These are phyloP conservation scores for Tragulus kanchil DNA, from an alignment of 2,113 vertebrate species.

Conservation along the genomic window DNA sequence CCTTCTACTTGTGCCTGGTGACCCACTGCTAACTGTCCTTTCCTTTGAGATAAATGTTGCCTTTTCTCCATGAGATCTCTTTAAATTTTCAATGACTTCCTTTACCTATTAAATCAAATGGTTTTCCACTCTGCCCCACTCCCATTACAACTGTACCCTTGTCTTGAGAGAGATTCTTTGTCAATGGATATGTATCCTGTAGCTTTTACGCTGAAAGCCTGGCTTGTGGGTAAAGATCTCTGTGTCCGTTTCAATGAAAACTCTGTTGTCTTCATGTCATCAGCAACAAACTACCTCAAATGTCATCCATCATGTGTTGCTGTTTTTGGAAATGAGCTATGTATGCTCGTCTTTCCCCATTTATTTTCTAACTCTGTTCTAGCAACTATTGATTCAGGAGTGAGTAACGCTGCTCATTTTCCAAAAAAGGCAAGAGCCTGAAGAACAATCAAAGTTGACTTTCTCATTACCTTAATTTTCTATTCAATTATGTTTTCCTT, in stretches of 20 bases:
- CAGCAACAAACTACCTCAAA: background rate
- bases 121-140: background rate
- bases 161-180: background rate
- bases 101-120: background rate
- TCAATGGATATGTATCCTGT: background rate
- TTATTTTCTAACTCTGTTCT: background rate
- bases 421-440: background rate
- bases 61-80: background rate
- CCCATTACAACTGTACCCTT: background rate
- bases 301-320: background rate
- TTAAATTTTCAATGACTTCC: background rate
- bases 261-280: background rate
- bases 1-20: background rate
- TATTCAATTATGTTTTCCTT: background rate
- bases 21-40: background rate
- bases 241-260: background rate
- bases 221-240: background rate
- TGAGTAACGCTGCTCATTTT: background rate
- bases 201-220: background rate
- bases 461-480: background rate
- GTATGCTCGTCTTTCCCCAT: background rate
- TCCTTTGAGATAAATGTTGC: background rate
- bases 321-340: background rate
- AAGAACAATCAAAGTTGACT: background rate
- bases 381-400: background rate